Evolutionary conservation across 1,140 invertebrate genomes (phyloP).

Genomic region (Globodera rostochiensis): DNA sequence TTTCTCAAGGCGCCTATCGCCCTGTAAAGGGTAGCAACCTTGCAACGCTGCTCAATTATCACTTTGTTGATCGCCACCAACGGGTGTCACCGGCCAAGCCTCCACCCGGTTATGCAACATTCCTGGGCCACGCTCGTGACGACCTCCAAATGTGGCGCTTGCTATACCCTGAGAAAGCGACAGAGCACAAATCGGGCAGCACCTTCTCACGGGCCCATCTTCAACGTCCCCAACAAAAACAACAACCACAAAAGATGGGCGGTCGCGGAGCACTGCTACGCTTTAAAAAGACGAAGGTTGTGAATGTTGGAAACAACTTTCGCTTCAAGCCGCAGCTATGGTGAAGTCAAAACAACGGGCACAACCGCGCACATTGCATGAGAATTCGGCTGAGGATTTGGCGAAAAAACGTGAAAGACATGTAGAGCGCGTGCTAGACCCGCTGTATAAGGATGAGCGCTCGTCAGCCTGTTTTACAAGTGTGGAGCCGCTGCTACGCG

Average conservation of each 20-base stretch:
- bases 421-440: background rate
- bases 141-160: background rate
- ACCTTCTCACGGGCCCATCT: too few relatives aligned
- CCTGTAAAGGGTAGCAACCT: background rate
- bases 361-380: too few relatives aligned
- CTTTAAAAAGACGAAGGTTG: too few relatives aligned
- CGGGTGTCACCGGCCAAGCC: background rate
- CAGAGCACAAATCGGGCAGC: too few relatives aligned
- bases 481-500: background rate
- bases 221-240: too few relatives aligned
- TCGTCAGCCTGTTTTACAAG: slow-evolving; percentile 9
- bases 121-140: background rate
- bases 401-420: background rate
- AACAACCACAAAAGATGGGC: too few relatives aligned
- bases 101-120: background rate
- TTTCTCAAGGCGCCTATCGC: background rate
- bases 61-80: background rate
- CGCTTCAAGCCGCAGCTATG: too few relatives aligned
- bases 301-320: too few relatives aligned
- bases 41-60: background rate
- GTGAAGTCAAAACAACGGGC: too few relatives aligned
- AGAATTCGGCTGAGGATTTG: too few relatives aligned
- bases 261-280: too few relatives aligned
- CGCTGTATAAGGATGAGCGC: slow-evolving; percentile 17
- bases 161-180: too few relatives aligned